phyloP scores from a whole-genome alignment of 2,113 vertebrate genomes.

The Cepphus grylle region DNA sequence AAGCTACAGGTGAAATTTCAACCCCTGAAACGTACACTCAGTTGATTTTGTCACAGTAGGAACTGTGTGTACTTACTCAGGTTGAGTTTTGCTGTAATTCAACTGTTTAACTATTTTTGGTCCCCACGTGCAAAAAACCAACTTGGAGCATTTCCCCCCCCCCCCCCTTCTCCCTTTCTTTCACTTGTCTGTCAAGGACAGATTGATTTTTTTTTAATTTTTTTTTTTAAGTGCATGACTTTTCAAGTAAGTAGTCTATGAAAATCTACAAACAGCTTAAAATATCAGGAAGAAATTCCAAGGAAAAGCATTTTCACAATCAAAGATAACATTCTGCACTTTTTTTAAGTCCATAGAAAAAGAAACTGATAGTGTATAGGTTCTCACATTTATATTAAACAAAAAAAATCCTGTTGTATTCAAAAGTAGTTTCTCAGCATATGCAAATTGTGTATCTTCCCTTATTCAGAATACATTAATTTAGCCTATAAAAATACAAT shows the following conservation, averaged over 20 bases:
- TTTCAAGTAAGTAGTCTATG: slow-evolving; percentile 12
- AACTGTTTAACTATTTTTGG: neutral
- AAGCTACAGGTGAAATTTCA: neutral
- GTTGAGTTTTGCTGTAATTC: neutral
- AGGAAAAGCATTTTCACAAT: slow-evolving; percentile 49
- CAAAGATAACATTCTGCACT: slow-evolving; percentile 1
- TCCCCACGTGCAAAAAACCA: neutral
- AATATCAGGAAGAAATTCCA: neutral
- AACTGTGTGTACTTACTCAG: neutral
- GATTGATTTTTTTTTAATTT: neutral
- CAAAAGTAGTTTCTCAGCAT: slow-evolving; percentile 63
- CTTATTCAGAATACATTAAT: slow-evolving; percentile 59
- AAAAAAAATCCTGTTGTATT: slow-evolving; percentile 36
- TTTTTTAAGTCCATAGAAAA: slow-evolving; percentile 39
- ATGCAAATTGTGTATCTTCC: slow-evolving; percentile 53
- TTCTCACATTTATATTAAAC: slow-evolving; percentile 41
- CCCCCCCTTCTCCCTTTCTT: neutral
- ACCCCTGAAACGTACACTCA: neutral
- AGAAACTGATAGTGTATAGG: neutral
- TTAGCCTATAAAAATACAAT: slow-evolving; percentile 74
- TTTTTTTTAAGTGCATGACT: slow-evolving; percentile 13
- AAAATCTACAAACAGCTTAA: slow-evolving; percentile 1
- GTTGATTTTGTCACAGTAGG: neutral
- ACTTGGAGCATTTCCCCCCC: neutral
- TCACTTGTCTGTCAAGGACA: neutral